Evolutionary conservation across 2,797 vertebrate species (phyloP), one percentile per base, ranked within the genome.

Genomic region (Acropternis orthonyx): DNA sequence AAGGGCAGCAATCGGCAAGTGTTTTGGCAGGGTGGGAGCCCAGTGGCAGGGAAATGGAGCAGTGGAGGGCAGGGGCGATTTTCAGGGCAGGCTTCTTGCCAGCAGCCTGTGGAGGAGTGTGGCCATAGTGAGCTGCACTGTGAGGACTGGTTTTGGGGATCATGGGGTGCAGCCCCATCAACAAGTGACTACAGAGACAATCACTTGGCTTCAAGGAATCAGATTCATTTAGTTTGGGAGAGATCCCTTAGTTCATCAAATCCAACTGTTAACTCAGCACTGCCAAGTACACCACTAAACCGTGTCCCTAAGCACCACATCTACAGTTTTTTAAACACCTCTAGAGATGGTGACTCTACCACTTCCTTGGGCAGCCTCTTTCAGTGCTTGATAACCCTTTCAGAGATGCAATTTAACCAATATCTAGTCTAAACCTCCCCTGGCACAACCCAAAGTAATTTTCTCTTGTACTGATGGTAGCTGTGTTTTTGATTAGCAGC

Each of bases 1-100:
- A 56, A 14, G 0, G 0, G 36, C 62, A 22, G 41, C 30, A 17
- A 3, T 24, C 48, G n/a, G 9, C 26, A 52, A 27, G 44, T 3
- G 5, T 37, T 76, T 36, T 24, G 54, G 56, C 36, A 37, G 61
- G 27, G 7, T 48, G 52, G 26, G 68, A 63, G 39, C 43, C 41
- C 1, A 3, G 1, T 65, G 52, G 14, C 9, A 13, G 44, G 34
- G 49, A 55, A 69, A 43, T 0, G 1, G 24, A 23, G 46, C 46
- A 27, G n/a, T 1, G 6, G 54, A 37, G 46, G 26, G 5, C 46
- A 14, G 46, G 18, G 28, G 13, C 9, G 21, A 5, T 69, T 77
- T 67, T 46, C 0, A 7, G 39, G 69, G 12, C 14, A 27, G 30
- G n/a, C 1, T 44, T 46, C 23, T 22, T 10, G 4, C 46, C 23